A percentile compares a stretch with the other conserved stretches of the same genome.
Conservation (phyloP, 2,888 invertebrate genomes). For the Eristalis intricaria region DNA sequence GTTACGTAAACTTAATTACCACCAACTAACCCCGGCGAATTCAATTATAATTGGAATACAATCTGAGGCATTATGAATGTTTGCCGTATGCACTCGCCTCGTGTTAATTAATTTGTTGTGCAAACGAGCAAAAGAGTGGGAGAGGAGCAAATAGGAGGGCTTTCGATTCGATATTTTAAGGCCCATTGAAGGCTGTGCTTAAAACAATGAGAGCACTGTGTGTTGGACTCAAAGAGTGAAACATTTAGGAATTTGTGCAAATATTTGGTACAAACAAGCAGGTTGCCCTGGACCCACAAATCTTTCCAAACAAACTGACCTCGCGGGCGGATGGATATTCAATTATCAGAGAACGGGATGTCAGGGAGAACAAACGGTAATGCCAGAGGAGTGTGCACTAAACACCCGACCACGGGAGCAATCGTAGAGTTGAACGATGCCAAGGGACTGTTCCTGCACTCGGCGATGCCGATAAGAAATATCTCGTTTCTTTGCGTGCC, state of each 20-base stretch:
- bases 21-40: neutral
- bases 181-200: neutral
- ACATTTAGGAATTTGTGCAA: neutral
- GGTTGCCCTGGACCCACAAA: too few relatives aligned
- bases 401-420: neutral
- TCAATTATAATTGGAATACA: constrained; percentile 29
- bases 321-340: too few relatives aligned
- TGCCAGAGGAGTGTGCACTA: neutral
- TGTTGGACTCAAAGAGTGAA: neutral
- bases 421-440: neutral
- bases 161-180: neutral
- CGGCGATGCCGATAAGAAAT: neutral
- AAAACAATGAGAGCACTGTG: neutral
- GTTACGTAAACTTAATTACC: constrained; percentile 1
- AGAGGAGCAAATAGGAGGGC: neutral
- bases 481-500: neutral
- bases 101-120: constrained; percentile 35
- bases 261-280: neutral
- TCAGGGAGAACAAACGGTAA: neutral
- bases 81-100: constrained; percentile 10
- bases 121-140: neutral
- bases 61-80: constrained; percentile 26
- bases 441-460: neutral
- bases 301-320: too few relatives aligned
- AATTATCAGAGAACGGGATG: neutral